A percentile compares a stretch with the other conserved stretches of the same genome.
Conservation (phyloP, 2,797 vertebrate species). For the Macropus fuliginosus region DNA sequence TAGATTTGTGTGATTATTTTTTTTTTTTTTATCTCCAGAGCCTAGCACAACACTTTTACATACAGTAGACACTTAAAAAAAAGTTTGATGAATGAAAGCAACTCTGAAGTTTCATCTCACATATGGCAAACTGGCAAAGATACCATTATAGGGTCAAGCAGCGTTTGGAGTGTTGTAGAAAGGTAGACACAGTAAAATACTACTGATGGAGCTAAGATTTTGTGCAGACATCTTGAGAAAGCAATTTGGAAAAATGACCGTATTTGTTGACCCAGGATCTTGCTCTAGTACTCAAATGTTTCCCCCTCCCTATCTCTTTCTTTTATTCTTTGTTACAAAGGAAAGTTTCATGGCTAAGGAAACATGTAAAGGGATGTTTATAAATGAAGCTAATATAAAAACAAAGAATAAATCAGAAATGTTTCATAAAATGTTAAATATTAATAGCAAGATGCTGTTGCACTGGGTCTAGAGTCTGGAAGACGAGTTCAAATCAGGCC, state of each 20-base stretch:
- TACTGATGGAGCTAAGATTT: not conserved
- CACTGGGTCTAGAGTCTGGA: not conserved
- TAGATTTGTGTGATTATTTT: not conserved
- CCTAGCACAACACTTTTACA: not conserved
- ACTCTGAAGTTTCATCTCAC: not conserved
- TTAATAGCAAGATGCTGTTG: not conserved
- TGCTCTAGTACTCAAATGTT: not conserved
- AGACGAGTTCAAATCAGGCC: not conserved
- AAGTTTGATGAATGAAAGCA: not conserved
- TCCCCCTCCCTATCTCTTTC: not conserved
- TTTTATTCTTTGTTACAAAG: not conserved
- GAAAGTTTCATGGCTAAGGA: not conserved
- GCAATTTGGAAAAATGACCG: not conserved
- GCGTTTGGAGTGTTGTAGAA: not conserved
- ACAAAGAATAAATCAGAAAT: not conserved
- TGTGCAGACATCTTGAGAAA: not conserved
- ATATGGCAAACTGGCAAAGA: not conserved
- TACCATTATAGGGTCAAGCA: not conserved
- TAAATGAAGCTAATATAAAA: not conserved
- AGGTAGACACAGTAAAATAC: not conserved
- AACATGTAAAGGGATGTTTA: not conserved
- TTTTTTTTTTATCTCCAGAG: not conserved
- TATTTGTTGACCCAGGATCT: not conserved
- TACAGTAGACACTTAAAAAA: not conserved
- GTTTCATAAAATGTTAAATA: not conserved